Percentiles rank a stretch among this genome's conserved stretches.
Conservation (phyloP, 2,888 invertebrate genomes). For the Drosophila merina region DNA sequence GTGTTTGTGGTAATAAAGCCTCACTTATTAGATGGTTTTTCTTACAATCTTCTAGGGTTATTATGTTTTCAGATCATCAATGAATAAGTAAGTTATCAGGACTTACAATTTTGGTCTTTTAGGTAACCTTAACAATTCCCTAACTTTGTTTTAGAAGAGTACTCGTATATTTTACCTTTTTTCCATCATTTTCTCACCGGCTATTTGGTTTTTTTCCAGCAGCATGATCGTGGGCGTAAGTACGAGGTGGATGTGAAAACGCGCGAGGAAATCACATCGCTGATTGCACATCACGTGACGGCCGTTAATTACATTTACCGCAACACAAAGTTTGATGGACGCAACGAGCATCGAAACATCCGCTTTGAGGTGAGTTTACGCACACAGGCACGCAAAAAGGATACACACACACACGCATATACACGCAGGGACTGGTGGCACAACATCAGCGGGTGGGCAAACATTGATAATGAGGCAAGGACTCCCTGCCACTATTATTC, state of each 20-base stretch:
- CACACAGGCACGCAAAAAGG: neutral
- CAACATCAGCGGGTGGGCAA: constrained; percentile 29
- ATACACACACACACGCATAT: neutral
- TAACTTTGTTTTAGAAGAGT: too few relatives aligned
- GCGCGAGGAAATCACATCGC: constrained; percentile 97
- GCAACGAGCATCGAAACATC: constrained; percentile 94
- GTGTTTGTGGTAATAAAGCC: neutral
- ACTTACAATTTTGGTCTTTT: too few relatives aligned
- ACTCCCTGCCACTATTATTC: constrained; percentile 16
- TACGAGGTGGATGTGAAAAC: constrained; percentile 93
- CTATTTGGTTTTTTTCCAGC: constrained; percentile 47
- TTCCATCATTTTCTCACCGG: neutral
- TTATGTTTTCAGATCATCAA: neutral
- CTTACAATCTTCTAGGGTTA: neutral
- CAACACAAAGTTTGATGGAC: constrained; percentile 96
- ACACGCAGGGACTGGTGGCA: neutral
- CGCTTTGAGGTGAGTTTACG: constrained; percentile 92
- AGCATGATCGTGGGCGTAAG: constrained; percentile 90
- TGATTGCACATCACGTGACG: constrained; percentile 99
- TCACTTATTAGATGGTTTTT: neutral
- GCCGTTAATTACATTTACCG: constrained; percentile 99
- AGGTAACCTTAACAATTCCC: too few relatives aligned
- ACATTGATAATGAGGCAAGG: constrained; percentile 41
- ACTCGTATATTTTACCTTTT: neutral
- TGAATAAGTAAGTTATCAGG: too few relatives aligned